A percentile compares a stretch with the other conserved stretches of the same genome.
Conservation (phyloP, 1,140 invertebrate species). For the Scaptodrosophila lebanonensis region DNA sequence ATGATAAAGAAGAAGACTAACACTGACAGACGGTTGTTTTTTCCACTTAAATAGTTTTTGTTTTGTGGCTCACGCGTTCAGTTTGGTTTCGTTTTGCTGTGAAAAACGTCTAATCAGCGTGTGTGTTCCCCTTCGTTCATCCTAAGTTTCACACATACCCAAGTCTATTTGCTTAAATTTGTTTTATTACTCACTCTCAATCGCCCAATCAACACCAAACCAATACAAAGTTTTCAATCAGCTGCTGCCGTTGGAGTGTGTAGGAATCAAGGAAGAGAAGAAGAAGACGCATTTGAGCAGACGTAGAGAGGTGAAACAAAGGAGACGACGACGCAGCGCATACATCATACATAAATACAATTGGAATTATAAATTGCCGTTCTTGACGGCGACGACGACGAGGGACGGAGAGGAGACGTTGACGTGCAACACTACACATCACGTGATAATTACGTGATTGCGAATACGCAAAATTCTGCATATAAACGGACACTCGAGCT, state of each 20-base stretch:
- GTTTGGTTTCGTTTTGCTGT: slow-evolving; percentile 37
- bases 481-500: slow-evolving; percentile 1
- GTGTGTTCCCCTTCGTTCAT: slow-evolving; percentile 25
- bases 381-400: slow-evolving; percentile 4
- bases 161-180: slow-evolving; percentile 29
- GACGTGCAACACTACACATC: slow-evolving; percentile 19
- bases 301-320: slow-evolving; percentile 60
- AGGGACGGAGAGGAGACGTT: too few species aligned
- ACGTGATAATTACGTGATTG: slow-evolving; percentile 28
- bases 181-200: slow-evolving; percentile 22
- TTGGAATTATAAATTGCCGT: slow-evolving; percentile 38
- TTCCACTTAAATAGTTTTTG: slow-evolving; percentile 45
- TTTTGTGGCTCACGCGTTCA: slow-evolving; percentile 44
- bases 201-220: too few species aligned
- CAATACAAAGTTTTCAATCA: too few species aligned
- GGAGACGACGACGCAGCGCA: slow-evolving; percentile 45
- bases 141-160: too few species aligned
- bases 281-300: slow-evolving; percentile 28
- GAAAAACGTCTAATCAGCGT: slow-evolving; percentile 27
- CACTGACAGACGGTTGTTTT: slow-evolving; percentile 26
- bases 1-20: too few species aligned
- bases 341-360: slow-evolving; percentile 51
- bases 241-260: slow-evolving; percentile 4
- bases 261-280: slow-evolving; percentile 16
- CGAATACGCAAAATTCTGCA: not conserved